Conservation (phyloP, 2,888 invertebrate genomes). For the Anorthoa munda region DNA sequence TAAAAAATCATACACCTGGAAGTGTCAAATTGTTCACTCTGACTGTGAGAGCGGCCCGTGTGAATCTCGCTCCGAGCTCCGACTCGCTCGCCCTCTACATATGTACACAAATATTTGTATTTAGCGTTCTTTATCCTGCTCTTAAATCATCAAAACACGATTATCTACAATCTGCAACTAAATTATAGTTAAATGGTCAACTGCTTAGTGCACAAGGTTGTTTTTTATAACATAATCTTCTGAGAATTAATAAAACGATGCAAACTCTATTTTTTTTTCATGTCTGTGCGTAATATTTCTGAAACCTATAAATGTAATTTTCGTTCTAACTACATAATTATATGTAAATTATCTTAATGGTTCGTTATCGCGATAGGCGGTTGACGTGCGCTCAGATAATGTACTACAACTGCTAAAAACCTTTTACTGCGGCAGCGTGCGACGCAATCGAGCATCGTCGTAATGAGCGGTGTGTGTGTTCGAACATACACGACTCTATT, state of each 20-base stretch:
- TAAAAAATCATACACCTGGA: constrained; percentile 91
- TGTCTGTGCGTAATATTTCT: constrained; percentile 28
- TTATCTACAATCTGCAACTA: constrained; percentile 55
- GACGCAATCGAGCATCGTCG: constrained; percentile 65
- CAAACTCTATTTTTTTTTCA: constrained; percentile 13
- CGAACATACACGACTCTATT: constrained; percentile 45
- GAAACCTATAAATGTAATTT: constrained; percentile 45
- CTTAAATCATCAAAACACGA: constrained; percentile 47
- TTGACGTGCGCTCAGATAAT: constrained; percentile 57
- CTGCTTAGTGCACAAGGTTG: constrained; percentile 36
- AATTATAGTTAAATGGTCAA: constrained; percentile 46
- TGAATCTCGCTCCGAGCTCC: constrained; percentile 77
- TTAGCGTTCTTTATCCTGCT: constrained; percentile 43
- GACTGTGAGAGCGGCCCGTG: constrained; percentile 85
- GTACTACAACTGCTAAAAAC: constrained; percentile 52
- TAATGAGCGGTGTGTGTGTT: constrained; percentile 66
- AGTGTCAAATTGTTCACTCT: constrained; percentile 90
- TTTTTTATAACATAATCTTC: constrained; percentile 44
- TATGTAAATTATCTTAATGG: constrained; percentile 60
- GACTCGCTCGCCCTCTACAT: constrained; percentile 67
- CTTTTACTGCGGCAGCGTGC: constrained; percentile 63
- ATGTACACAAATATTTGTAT: constrained; percentile 68
- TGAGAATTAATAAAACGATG: constrained; percentile 25
- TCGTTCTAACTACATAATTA: constrained; percentile 52
- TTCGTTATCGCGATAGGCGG: constrained; percentile 46